Evolutionary conservation across 1,140 invertebrate species (phyloP).

Genomic region (Pollicipes pollicipes): DNA sequence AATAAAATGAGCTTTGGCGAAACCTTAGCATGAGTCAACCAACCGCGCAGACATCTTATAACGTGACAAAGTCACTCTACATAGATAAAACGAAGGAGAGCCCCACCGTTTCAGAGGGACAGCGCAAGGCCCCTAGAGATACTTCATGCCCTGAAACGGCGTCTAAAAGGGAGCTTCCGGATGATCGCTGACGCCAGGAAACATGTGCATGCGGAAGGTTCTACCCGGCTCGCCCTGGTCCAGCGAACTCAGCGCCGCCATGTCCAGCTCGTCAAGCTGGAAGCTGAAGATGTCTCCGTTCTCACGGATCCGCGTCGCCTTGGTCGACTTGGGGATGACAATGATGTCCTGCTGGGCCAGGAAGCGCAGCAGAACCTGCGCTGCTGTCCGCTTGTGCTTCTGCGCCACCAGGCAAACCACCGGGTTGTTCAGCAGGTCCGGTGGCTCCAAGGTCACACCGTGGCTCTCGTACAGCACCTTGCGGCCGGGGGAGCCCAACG

Average conservation of each 20-base stretch:
- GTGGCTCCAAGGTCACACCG: background rate
- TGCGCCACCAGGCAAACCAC: conserved; percentile 20
- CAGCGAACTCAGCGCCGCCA: conserved; percentile 20
- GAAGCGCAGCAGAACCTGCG: conserved; percentile 26
- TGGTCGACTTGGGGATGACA: conserved; percentile 25
- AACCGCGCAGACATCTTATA: too few species aligned
- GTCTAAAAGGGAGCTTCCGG: background rate
- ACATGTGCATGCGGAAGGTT: conserved; percentile 39
- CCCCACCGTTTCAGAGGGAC: too few species aligned
- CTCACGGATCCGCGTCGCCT: conserved; percentile 20
- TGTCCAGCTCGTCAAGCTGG: conserved; percentile 8
- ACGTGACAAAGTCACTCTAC: too few species aligned
- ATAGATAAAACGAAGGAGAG: too few species aligned
- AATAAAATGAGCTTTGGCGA: too few species aligned
- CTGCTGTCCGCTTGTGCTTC: conserved; percentile 21
- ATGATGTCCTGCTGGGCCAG: conserved; percentile 23
- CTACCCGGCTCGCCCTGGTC: conserved; percentile 40
- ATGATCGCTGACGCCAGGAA: background rate
- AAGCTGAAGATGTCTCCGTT: conserved; percentile 19
- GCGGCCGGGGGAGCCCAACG: background rate
- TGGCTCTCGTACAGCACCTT: background rate
- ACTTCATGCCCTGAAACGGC: too few species aligned
- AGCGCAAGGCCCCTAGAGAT: too few species aligned
- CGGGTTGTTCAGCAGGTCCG: background rate
- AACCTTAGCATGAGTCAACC: too few species aligned